Evolutionary conservation across 2,888 invertebrate species (phyloP), one percentile per base, ranked within the genome.

Genomic region (Ichneumon xanthorius): DNA sequence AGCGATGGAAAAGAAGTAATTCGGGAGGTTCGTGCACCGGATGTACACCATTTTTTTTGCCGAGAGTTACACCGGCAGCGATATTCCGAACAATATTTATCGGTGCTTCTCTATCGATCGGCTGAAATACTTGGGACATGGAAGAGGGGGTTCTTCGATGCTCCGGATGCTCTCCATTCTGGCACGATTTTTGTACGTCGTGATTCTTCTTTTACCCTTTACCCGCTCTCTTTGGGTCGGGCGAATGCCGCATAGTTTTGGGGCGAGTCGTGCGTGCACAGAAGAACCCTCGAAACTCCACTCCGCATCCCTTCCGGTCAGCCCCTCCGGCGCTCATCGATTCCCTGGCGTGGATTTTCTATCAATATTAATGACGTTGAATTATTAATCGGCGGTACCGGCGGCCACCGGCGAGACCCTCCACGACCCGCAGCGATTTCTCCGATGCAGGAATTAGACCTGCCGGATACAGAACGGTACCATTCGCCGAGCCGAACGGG

Each of bases 301-400:
- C 33, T 16, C 33, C 30, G 30, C 61, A 63, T 30, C 61, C 61
- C 61, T 63, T 30, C 30, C 61, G 61, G 33, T 63, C 6, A 45
- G 0, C 22, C 37, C 72, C 26, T 2, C 53, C 11, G 14, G 33
- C 55, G 63, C n/a, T 40, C 76, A 70, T 70, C 67, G 37, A 76
- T 72, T 63, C 30, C 73, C 63, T 76, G 11, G n/a, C 22, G 67
- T 72, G 58, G 53, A 82, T 82, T 72, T 58, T 82, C 77, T 72
- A 82, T 82, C 55, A 77, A 82, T 82, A 82, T 82, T 82, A 78
- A 82, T 78, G 77, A 30, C 72, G 72, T 58, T 82, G 77, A 82
- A 82, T 82, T 82, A 82, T 82, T 72, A 82, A 78, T 82, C n/a
- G 48, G 16, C 48, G 76, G 63, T 16, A 70, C 19, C 26, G 14